These are phyloP conservation scores for Gobio gobio DNA, from an alignment of 2,113 vertebrate species.

Conservation along the genomic window DNA sequence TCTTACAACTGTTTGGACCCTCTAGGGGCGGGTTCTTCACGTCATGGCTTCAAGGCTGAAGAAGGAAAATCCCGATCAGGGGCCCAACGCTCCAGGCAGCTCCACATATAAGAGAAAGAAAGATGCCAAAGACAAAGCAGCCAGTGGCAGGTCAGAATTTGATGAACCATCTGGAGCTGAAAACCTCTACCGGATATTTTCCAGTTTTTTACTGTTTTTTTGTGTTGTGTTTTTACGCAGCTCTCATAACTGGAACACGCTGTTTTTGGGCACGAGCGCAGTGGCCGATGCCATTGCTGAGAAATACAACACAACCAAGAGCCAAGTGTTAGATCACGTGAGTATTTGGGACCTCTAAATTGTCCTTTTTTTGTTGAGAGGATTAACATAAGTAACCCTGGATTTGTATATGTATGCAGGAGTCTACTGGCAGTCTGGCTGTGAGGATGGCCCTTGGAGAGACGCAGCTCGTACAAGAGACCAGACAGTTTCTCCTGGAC, in stretches of 20 bases:
- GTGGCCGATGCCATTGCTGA: conserved; percentile 93
- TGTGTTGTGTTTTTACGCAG: conserved; percentile 65
- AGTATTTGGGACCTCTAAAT: conserved; percentile 65
- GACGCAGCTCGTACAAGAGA: conserved; percentile 93
- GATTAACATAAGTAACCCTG: not conserved
- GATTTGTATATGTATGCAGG: conserved; percentile 72
- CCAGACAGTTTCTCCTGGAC: conserved; percentile 88
- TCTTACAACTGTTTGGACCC: not conserved
- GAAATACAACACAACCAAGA: conserved; percentile 93
- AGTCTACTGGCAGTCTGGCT: conserved; percentile 89
- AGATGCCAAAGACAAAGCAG: conserved; percentile 88
- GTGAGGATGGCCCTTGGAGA: conserved; percentile 95
- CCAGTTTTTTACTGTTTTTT: not conserved
- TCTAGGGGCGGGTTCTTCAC: conserved; percentile 92
- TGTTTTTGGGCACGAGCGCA: conserved; percentile 91
- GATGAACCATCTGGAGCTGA: conserved; percentile 23
- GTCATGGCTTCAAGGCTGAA: conserved; percentile 89
- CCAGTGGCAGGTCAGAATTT: conserved; percentile 82
- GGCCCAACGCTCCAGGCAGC: conserved; percentile 64
- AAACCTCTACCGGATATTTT: not conserved
- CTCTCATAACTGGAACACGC: conserved; percentile 94
- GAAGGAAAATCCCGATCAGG: conserved; percentile 80
- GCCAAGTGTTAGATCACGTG: conserved; percentile 94
- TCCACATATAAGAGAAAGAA: conserved; percentile 90
- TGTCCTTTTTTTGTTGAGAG: not conserved